Conservation (phyloP, 2,888 invertebrate species). For the Lepidochrysops patricia region DNA sequence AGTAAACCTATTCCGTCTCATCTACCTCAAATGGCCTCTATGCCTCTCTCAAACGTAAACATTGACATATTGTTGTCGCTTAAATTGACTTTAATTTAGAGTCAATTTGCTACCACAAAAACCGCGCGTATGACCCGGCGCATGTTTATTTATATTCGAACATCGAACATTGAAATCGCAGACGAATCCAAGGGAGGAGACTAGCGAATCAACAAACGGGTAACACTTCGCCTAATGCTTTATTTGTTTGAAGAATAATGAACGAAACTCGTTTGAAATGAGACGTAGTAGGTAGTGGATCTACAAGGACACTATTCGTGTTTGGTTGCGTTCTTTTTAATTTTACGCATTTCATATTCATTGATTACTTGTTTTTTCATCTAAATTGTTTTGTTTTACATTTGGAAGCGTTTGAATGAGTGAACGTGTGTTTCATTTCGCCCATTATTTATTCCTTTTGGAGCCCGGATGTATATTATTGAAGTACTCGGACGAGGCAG, state of each 20-base stretch:
- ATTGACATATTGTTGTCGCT: background rate
- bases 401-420: slow-evolving; percentile 13
- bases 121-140: background rate
- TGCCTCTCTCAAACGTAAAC: slow-evolving; percentile 1
- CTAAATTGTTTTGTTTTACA: slow-evolving; percentile 16
- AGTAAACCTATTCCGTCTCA: background rate
- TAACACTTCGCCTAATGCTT: slow-evolving; percentile 14
- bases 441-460: background rate
- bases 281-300: slow-evolving; percentile 20
- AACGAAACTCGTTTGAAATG: slow-evolving; percentile 20
- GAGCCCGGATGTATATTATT: background rate
- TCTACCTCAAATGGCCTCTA: background rate
- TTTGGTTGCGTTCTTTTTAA: slow-evolving; percentile 32
- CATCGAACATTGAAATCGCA: background rate
- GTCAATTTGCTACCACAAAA: background rate
- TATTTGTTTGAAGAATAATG: slow-evolving; percentile 18
- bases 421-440: background rate
- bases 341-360: slow-evolving; percentile 25
- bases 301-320: slow-evolving; percentile 30
- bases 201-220: background rate
- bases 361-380: slow-evolving; percentile 21
- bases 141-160: background rate
- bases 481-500: background rate
- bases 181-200: background rate
- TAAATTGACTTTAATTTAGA: background rate